Evolutionary conservation across 2,888 invertebrate species (phyloP), one percentile per base, ranked within the genome.

Genomic region (Leucophenga maculata): DNA sequence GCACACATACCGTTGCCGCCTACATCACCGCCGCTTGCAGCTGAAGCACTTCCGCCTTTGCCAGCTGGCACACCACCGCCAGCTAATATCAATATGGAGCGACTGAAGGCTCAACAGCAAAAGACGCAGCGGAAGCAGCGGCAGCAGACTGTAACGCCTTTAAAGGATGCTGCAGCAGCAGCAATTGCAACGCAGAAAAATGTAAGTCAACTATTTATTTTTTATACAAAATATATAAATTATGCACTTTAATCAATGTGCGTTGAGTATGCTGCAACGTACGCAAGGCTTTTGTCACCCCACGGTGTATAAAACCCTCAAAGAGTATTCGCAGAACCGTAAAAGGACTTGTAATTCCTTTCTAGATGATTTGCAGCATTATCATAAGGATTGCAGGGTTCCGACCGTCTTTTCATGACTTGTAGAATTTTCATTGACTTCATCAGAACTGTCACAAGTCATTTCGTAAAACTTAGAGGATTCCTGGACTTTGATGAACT

Each of bases 121-220:
- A 39, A 1, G 52, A 9, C 3, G 52, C 62, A 59, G 48, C 70
- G 44, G 22, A 68, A 22, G 9, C 11, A 20, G 6, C 11, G 3
- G 6, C 54, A 54, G 31, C 50, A 31, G 75, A 76, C 69, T 57
- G 83, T 82, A 3, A 72, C 80, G 55, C 76, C 83, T 18, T 74
- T 85, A 18, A 78, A 82, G 64, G 74, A 76, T 18, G 72, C 76
- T 57, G 78, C 84, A 57, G 75, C 81, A 22, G 74, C 79, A 14
- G 77, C 82, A 55, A 81, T 85, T 70, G 77, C 75, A 62, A 72
- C 72, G n/a, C 83, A 84, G 78, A 83, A 85, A 70, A 80, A 83
- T 85, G 88, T 87, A 77, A 86, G 85, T 26, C 26, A 4, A 26
- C 79, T 50, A 44, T 13, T 0, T 0, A 22, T 31, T 6, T 22